Evolutionary conservation across 2,888 invertebrate genomes (phyloP).

Genomic region (Cephus spinipes): DNA sequence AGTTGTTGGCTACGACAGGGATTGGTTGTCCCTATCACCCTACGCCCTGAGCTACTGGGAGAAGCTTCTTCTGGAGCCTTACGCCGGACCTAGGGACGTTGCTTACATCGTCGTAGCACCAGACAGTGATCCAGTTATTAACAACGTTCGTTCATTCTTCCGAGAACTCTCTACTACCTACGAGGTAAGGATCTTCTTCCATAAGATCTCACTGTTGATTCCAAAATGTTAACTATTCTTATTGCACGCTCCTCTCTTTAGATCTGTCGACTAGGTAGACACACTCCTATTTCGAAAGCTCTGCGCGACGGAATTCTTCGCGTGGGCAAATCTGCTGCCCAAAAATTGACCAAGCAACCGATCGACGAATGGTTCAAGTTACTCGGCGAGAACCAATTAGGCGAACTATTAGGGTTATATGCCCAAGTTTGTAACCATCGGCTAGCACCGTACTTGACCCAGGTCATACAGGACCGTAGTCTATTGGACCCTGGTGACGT

Average conservation of each 20-base stretch:
- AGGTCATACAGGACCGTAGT: slow-evolving; percentile 80
- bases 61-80: slow-evolving; percentile 95
- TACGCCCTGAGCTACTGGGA: slow-evolving; percentile 97
- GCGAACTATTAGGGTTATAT: slow-evolving; percentile 88
- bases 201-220: neutral
- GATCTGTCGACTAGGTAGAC: slow-evolving; percentile 92
- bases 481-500: slow-evolving; percentile 76
- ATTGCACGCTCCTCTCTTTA: slow-evolving; percentile 32
- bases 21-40: slow-evolving; percentile 95
- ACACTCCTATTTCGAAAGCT: slow-evolving; percentile 88
- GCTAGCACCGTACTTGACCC: slow-evolving; percentile 80
- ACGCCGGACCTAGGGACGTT: slow-evolving; percentile 93
- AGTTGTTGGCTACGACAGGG: slow-evolving; percentile 94
- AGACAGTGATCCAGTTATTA: slow-evolving; percentile 86
- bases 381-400: slow-evolving; percentile 83
- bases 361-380: slow-evolving; percentile 92
- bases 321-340: slow-evolving; percentile 77
- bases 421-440: slow-evolving; percentile 84
- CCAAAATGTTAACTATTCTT: neutral
- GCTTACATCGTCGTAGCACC: slow-evolving; percentile 96
- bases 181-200: slow-evolving; percentile 70
- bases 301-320: slow-evolving; percentile 89
- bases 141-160: slow-evolving; percentile 87
- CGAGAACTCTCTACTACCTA: slow-evolving; percentile 93
- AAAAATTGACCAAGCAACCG: slow-evolving; percentile 74